These are phyloP conservation scores for Pterocles gutturalis DNA, from an alignment of 2,113 vertebrate genomes.

Conservation along the genomic window DNA sequence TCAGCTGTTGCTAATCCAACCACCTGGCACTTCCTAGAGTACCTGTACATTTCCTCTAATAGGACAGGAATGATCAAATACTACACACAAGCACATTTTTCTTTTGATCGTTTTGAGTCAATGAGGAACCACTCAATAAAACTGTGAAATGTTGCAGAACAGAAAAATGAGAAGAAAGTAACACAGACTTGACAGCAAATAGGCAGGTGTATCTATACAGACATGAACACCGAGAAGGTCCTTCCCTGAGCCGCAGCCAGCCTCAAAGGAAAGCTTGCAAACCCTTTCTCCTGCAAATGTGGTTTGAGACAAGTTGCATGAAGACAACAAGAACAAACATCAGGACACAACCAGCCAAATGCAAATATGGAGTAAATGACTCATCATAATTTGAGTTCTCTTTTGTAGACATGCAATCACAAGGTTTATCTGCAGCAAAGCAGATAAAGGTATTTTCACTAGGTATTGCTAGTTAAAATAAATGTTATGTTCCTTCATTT, in stretches of 20 bases:
- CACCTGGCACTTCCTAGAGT: background rate
- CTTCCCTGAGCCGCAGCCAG: background rate
- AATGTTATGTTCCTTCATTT: background rate
- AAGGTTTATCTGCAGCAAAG: background rate
- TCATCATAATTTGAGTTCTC: background rate
- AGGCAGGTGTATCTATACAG: background rate
- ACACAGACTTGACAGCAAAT: background rate
- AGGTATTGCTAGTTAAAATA: background rate
- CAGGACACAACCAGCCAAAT: background rate
- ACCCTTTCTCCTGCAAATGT: background rate
- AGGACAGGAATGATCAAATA: background rate
- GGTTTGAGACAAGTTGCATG: background rate
- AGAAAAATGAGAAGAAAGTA: background rate
- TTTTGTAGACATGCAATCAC: fast-evolving
- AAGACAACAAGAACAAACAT: background rate
- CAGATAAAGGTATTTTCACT: background rate
- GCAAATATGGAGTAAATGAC: background rate
- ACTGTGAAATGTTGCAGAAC: background rate
- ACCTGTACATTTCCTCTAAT: background rate
- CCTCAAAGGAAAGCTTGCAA: background rate
- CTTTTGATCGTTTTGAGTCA: background rate
- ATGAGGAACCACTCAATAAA: background rate
- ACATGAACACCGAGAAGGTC: fast-evolving
- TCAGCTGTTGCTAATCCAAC: background rate
- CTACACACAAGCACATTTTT: background rate